Evolutionary conservation across 1,140 invertebrate species (phyloP), one percentile per base, ranked within the genome.

Genomic region (Lycorma delicatula): DNA sequence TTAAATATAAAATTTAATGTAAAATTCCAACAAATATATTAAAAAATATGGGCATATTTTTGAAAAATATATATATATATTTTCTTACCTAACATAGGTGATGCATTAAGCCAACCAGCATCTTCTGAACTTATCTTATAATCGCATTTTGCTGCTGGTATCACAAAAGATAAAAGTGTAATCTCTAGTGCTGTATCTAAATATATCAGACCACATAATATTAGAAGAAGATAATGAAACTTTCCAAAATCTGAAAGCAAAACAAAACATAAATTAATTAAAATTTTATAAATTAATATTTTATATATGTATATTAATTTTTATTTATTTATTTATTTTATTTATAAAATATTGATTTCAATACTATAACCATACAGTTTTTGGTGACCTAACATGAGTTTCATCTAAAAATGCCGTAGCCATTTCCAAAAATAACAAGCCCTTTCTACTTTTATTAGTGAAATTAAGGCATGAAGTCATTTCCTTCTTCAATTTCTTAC

Each of bases 101-200:
- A 78, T 13, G 85, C 84, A 2, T 83, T 85, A 1, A 87, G 74
- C 78, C 82, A 83, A 18, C 85, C 85, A 67, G 86, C 86, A 63
- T 85, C 78, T 0, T 76, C 72, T 0, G 84, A 86, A n/a, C 81
- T 81, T 83, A 88, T 86, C 56, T 78, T 69, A 65, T 87, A 81
- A 66, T 88, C 85, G 74, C 85, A 87, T 71, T 82, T 82, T 2
- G 85, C 85, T 1, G 85, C 80, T 0, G 85, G 85, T 50, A 88
- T 66, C 11, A 88, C 84, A 69, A 87, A 87, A 1, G 90, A 89
- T 54, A 90, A 77, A 58, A 92, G 87, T n/a, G 89, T 89, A 54
- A 93, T 83, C 51, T 90, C 89, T 49, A 93, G 85, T 16, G 85
- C 84, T 0, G 84, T 86, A 70, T 86, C 83, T 63, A 84, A 77